These are phyloP conservation scores for Garra rufa DNA, from an alignment of 2,113 vertebrate species.

Conservation along the genomic window DNA sequence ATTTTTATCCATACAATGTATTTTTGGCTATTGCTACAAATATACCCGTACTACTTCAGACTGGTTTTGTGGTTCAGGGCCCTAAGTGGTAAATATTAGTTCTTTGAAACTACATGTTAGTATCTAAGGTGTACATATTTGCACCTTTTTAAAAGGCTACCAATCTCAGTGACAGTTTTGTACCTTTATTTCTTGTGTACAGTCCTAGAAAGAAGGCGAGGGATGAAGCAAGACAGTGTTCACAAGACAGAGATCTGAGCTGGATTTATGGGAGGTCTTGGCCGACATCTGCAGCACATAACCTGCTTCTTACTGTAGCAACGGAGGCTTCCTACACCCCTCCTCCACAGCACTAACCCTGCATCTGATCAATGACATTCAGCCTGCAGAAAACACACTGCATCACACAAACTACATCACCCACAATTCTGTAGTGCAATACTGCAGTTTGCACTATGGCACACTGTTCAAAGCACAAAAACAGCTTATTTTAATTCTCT, in stretches of 20 bases:
- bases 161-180: too few relatives aligned
- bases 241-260: neutral
- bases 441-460: neutral
- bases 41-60: too few relatives aligned
- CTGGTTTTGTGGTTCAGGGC: too few relatives aligned
- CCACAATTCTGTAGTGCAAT: neutral
- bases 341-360: slow-evolving; percentile 1
- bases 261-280: neutral
- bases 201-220: neutral
- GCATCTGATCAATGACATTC: slow-evolving; percentile 31
- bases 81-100: too few relatives aligned
- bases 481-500: neutral
- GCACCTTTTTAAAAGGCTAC: too few relatives aligned
- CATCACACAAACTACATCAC: neutral
- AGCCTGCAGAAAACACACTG: slow-evolving; percentile 10
- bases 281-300: neutral
- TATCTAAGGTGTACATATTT: too few relatives aligned
- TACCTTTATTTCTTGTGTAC: too few relatives aligned
- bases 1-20: too few relatives aligned
- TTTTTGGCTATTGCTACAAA: too few relatives aligned
- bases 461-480: neutral
- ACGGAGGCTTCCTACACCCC: neutral
- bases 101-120: too few relatives aligned
- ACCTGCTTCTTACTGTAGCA: neutral
- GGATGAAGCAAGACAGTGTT: neutral